phyloP scores from a whole-genome alignment of 2,797 vertebrate species.

The Sebastes matsubarae region DNA sequence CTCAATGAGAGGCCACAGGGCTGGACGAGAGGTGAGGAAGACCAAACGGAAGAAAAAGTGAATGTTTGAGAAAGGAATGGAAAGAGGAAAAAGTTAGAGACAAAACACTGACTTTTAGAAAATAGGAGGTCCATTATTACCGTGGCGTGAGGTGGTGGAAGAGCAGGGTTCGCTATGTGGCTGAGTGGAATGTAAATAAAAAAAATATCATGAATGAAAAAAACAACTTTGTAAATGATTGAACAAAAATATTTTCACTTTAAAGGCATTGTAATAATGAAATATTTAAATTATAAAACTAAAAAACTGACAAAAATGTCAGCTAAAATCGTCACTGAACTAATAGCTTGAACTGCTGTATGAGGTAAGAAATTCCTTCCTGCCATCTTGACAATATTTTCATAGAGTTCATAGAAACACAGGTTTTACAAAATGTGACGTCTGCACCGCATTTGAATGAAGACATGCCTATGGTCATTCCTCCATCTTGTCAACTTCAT shows the following conservation, averaged over 20 bases:
- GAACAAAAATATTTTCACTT: background rate
- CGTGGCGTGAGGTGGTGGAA: background rate
- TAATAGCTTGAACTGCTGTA: background rate
- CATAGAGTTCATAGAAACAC: background rate
- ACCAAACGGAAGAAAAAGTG: slow-evolving; percentile 14
- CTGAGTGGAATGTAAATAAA: background rate
- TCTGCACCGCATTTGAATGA: background rate
- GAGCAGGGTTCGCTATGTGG: background rate
- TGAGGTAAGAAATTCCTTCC: background rate
- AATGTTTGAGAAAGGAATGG: slow-evolving; percentile 7
- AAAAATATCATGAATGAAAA: background rate
- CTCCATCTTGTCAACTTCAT: background rate
- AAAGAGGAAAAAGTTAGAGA: background rate
- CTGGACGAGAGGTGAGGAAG: slow-evolving; percentile 26
- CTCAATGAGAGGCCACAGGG: slow-evolving; percentile 18
- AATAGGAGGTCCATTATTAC: background rate
- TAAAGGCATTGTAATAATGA: background rate
- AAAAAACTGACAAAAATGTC: background rate
- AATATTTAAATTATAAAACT: background rate
- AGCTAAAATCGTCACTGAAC: background rate
- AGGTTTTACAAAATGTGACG: background rate
- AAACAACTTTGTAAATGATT: background rate
- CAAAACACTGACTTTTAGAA: background rate
- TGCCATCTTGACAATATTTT: too few relatives aligned
- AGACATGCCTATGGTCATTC: background rate